A percentile compares a stretch with the other conserved stretches of the same genome.
phyloP scores from a whole-genome alignment of 2,888 invertebrate genomes.

The Caenorhabditis uteleia region DNA sequence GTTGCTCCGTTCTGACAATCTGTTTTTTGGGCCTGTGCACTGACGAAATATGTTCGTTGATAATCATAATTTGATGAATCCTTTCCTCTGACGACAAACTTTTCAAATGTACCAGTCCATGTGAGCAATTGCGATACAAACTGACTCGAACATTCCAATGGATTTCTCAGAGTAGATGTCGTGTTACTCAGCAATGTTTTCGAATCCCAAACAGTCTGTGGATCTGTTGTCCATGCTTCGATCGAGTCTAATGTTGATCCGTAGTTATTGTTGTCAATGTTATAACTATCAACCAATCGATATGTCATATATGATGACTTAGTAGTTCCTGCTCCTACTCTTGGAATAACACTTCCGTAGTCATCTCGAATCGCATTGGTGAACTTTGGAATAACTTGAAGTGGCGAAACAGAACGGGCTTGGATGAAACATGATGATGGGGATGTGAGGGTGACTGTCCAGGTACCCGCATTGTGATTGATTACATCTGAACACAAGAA shows the following conservation, averaged over 20 bases:
- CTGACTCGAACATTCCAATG: conserved; percentile 42
- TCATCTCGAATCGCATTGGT: conserved; percentile 36
- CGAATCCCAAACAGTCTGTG: conserved; percentile 7
- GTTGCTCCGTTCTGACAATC: conserved; percentile 27
- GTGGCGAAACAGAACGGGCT: conserved; percentile 31
- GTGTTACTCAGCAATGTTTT: conserved; percentile 1
- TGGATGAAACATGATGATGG: conserved; percentile 20
- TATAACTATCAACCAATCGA: conserved; percentile 38
- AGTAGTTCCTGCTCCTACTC: conserved; percentile 18
- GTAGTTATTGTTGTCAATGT: conserved; percentile 18
- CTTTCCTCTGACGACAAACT: conserved; percentile 38
- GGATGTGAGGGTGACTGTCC: conserved; percentile 18
- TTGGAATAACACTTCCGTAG: conserved; percentile 30
- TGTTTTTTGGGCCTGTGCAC: too few relatives aligned
- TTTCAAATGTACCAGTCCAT: conserved; percentile 25
- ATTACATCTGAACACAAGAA: conserved; percentile 2
- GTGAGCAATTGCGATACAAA: conserved; percentile 30
- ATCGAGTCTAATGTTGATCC: conserved; percentile 10
- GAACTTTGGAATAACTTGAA: conserved; percentile 45
- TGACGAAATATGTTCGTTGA: conserved; percentile 46
- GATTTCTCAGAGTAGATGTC: conserved; percentile 23
- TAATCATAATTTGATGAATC: conserved; percentile 20
- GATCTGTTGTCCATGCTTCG: conserved; percentile 20
- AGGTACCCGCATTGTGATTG: conserved; percentile 14
- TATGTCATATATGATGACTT: conserved; percentile 32